Evolutionary conservation across 2,888 invertebrate species (phyloP).

Genomic region (Synergus gifuensis): DNA sequence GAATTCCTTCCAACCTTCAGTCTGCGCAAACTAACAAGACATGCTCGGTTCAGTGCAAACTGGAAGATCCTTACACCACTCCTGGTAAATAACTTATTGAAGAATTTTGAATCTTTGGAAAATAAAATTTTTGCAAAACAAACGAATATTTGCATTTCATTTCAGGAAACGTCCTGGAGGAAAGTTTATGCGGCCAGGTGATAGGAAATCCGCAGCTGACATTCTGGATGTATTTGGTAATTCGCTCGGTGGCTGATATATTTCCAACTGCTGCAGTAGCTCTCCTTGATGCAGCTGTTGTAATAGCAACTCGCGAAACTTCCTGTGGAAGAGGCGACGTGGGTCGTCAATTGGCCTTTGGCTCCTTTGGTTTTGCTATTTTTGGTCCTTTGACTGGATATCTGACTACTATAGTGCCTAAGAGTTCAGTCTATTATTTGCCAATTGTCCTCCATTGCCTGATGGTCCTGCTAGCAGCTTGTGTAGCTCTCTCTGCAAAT

Average conservation of each 20-base stretch:
- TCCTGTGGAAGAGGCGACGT: constrained; percentile 89
- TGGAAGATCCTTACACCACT: constrained; percentile 85
- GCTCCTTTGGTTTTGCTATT: constrained; percentile 86
- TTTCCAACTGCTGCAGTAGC: constrained; percentile 87
- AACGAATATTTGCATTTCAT: background rate
- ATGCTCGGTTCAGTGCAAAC: constrained; percentile 86
- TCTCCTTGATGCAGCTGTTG: constrained; percentile 86
- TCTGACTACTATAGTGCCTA: constrained; percentile 60
- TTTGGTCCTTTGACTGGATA: constrained; percentile 82
- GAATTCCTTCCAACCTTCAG: constrained; percentile 80
- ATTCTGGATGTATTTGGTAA: constrained; percentile 85
- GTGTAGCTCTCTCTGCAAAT: constrained; percentile 71
- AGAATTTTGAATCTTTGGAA: too few relatives aligned
- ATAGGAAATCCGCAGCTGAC: constrained; percentile 84
- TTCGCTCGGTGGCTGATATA: constrained; percentile 86
- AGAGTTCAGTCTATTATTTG: constrained; percentile 76
- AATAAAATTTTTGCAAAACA: background rate
- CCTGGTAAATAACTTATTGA: constrained; percentile 64
- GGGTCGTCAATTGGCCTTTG: constrained; percentile 87
- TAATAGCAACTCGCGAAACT: constrained; percentile 90
- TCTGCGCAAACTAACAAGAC: constrained; percentile 73
- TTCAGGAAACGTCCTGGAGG: constrained; percentile 82
- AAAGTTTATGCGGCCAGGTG: constrained; percentile 83
- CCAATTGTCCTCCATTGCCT: constrained; percentile 80
- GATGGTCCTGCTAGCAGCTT: constrained; percentile 80